phyloP scores from a whole-genome alignment of 2,888 invertebrate genomes.

The Metallyticus violacea region DNA sequence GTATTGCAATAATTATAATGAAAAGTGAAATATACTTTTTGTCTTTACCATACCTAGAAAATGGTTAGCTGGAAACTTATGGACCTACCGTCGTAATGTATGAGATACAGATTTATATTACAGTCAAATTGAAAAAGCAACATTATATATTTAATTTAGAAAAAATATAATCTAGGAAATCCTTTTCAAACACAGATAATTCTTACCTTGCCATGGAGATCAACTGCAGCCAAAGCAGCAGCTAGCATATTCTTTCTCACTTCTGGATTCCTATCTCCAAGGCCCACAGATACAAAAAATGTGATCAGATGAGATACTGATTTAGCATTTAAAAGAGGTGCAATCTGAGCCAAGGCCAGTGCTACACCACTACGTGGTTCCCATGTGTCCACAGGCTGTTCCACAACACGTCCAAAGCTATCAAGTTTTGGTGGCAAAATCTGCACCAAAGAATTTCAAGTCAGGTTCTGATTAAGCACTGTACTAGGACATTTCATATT shows the following conservation, averaged over 20 bases:
- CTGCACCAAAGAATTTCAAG: slow-evolving; percentile 43
- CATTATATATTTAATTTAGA: neutral
- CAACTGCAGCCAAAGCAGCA: slow-evolving; percentile 89
- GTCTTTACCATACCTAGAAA: too few species aligned
- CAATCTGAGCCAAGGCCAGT: slow-evolving; percentile 74
- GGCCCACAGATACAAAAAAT: slow-evolving; percentile 81
- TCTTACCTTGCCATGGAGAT: slow-evolving; percentile 85
- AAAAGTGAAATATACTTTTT: too few species aligned
- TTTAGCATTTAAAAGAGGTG: slow-evolving; percentile 66
- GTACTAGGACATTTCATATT: neutral
- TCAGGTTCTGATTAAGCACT: neutral
- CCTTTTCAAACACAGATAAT: neutral
- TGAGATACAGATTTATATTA: too few species aligned
- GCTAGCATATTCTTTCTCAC: slow-evolving; percentile 85
- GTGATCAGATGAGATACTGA: slow-evolving; percentile 68
- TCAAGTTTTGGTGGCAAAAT: slow-evolving; percentile 84
- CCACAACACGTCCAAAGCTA: slow-evolving; percentile 85
- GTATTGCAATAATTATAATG: too few species aligned
- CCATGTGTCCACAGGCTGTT: slow-evolving; percentile 87
- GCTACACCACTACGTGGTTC: slow-evolving; percentile 86
- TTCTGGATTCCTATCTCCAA: slow-evolving; percentile 78
- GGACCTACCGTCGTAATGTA: too few species aligned
- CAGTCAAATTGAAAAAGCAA: too few species aligned
- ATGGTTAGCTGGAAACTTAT: too few species aligned
- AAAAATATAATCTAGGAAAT: too few species aligned